Percentiles rank a stretch among this genome's conserved stretches.
Conservation (phyloP, 2,888 invertebrate genomes). For the Xanthorhoe designata region DNA sequence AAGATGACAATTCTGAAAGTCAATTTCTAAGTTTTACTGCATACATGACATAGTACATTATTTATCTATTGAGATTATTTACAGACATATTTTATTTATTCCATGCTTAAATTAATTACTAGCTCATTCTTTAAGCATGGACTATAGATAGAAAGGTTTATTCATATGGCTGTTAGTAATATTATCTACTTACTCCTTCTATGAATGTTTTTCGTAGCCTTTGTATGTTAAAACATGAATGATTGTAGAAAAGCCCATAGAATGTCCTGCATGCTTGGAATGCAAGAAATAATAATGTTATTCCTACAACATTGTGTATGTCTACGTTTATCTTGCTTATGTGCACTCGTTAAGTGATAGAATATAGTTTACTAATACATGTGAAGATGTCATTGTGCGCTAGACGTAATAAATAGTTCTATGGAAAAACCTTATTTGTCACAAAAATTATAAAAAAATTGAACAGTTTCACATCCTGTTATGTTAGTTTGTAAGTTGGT, state of each 20-base stretch:
- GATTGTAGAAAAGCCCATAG: slow-evolving; percentile 46
- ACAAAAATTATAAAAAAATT: neutral
- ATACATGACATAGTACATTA: too few relatives aligned
- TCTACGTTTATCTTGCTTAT: slow-evolving; percentile 55
- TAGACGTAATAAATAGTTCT: slow-evolving; percentile 18
- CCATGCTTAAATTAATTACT: neutral
- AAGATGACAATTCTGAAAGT: too few relatives aligned
- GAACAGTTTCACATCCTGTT: slow-evolving; percentile 1
- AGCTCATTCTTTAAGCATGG: neutral
- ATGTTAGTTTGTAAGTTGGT: slow-evolving; percentile 15
- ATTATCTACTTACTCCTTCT: neutral
- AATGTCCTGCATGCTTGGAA: slow-evolving; percentile 61
- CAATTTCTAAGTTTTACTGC: too few relatives aligned
- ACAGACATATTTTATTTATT: neutral
- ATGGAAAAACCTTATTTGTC: neutral
- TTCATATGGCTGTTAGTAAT: slow-evolving; percentile 5
- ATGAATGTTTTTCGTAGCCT: slow-evolving; percentile 26
- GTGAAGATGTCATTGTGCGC: slow-evolving; percentile 16
- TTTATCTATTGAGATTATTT: neutral
- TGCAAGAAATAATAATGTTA: slow-evolving; percentile 48
- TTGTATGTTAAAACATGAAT: slow-evolving; percentile 43
- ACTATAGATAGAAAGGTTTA: neutral
- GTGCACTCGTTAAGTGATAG: slow-evolving; percentile 45
- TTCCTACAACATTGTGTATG: slow-evolving; percentile 44
- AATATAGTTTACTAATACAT: slow-evolving; percentile 36